Base-by-base conservation (phyloP, 2,888 invertebrate species). In the Portevinia maculata region DNA sequence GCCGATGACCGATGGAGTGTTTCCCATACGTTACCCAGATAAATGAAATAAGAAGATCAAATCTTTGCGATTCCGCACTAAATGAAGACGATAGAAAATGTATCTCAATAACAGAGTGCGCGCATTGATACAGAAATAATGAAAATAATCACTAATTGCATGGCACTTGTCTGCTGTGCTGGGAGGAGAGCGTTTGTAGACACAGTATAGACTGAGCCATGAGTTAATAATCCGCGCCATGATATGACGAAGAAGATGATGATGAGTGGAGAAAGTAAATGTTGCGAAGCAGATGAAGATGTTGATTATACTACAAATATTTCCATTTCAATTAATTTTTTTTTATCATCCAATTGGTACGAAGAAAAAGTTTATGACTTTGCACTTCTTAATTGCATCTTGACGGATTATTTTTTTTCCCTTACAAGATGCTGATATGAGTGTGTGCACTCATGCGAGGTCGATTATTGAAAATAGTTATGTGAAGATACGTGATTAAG, bases 341-440 rank as follows among this genome's bases (percentile, higher is more conserved):
- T 32, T 30, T 39, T 30, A 13, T 46, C 44, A 37, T 65, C 21
- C 39, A 52, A 19, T 41, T 52, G 41, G 30, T 52, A 21, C 9
- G 9, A 44, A 44, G 17, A 17, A 64, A 37, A 37, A 17, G 37
- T 37, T 46, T 55, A 37, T 55, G 44, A 57, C 44, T 69, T 46
- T 55, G 46, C 69, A 69, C 41, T 53, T 69, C 21, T 69, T 55
- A 46, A 69, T 46, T 69, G 57, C 55, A 69, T 55, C 55, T 55
- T 41, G 46, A 46, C 9, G 69, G 69, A 46, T 44, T 53, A 8
- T 15, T 55, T 37, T 32, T 37, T 37, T 17, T 28, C 53, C 7
- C 3, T 28, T 7, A 37, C n/a, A 28, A 39, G 37, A 64, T 19
- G 37, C 15, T 2, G 15, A 4, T 41, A 13, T 7, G 24, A 39